Conservation (phyloP, 2,888 invertebrate species). For the Mactromeris polynyma region DNA sequence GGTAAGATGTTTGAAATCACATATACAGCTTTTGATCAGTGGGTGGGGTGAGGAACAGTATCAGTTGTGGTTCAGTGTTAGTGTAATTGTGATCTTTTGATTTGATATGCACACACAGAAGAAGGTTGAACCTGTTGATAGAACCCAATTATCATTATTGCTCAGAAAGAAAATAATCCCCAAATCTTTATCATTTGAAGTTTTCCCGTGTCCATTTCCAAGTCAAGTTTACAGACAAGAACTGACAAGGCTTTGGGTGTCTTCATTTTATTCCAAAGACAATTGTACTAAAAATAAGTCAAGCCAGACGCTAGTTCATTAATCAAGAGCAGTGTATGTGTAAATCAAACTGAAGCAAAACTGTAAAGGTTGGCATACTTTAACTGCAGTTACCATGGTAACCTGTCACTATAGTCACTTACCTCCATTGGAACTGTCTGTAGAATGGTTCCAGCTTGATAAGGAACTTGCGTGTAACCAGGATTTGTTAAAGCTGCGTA, state of each 20-base stretch:
- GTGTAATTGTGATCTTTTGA: too few species aligned
- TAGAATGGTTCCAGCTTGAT: conserved; percentile 70
- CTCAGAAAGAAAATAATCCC: too few species aligned
- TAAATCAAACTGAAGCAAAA: conserved; percentile 35
- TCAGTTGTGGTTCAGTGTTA: too few species aligned
- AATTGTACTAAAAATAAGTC: too few species aligned
- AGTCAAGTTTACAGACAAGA: too few species aligned
- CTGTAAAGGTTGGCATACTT: conserved; percentile 45
- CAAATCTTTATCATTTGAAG: too few species aligned
- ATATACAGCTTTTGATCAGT: conserved; percentile 11
- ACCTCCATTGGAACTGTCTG: conserved; percentile 74
- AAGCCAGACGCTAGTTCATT: neutral
- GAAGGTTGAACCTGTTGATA: too few species aligned
- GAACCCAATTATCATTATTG: too few species aligned
- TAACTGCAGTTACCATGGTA: conserved; percentile 29
- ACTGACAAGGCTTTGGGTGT: too few species aligned
- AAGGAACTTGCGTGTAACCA: conserved; percentile 72
- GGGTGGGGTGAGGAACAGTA: neutral
- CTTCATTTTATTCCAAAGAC: too few species aligned
- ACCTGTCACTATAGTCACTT: conserved; percentile 46
- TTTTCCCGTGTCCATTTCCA: too few species aligned
- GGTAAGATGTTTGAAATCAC: conserved; percentile 19
- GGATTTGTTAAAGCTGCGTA: conserved; percentile 67
- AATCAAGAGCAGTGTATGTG: neutral
- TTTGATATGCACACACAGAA: too few species aligned